These are phyloP conservation scores for Mythimna vitellina DNA, from an alignment of 2,888 invertebrate species.

Conservation along the genomic window DNA sequence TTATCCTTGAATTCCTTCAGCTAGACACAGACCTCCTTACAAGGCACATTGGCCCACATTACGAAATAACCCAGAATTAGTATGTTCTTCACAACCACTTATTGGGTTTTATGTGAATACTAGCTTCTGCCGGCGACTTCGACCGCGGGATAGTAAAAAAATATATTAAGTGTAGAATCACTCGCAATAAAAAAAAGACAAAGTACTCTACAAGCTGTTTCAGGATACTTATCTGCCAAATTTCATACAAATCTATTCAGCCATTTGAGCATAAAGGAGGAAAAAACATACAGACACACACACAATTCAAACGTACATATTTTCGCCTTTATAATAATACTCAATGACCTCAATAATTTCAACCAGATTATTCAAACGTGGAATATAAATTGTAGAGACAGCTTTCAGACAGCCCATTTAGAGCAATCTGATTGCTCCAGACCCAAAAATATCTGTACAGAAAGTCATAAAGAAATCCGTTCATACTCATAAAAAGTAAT, in stretches of 20 bases:
- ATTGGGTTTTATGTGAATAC: constrained; percentile 8
- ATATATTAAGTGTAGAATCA: too few relatives aligned
- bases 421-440: not conserved
- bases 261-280: too few relatives aligned
- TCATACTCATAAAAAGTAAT: constrained; percentile 32
- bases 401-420: not conserved
- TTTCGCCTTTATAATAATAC: not conserved
- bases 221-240: too few relatives aligned
- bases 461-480: constrained; percentile 17
- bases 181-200: too few relatives aligned
- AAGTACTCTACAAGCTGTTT: too few relatives aligned
- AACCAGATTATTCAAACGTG: not conserved
- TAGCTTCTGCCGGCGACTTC: too few relatives aligned
- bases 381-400: not conserved
- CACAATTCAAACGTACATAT: too few relatives aligned
- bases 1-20: constrained; percentile 22
- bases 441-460: not conserved
- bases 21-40: not conserved
- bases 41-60: not conserved
- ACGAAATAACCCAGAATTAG: constrained; percentile 1
- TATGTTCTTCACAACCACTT: constrained; percentile 13
- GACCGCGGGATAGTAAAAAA: too few relatives aligned
- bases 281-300: too few relatives aligned
- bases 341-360: not conserved
- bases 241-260: too few relatives aligned